These are phyloP conservation scores for Poecilobothrus nobilitatus DNA, from an alignment of 2,888 invertebrate species.

Conservation along the genomic window DNA sequence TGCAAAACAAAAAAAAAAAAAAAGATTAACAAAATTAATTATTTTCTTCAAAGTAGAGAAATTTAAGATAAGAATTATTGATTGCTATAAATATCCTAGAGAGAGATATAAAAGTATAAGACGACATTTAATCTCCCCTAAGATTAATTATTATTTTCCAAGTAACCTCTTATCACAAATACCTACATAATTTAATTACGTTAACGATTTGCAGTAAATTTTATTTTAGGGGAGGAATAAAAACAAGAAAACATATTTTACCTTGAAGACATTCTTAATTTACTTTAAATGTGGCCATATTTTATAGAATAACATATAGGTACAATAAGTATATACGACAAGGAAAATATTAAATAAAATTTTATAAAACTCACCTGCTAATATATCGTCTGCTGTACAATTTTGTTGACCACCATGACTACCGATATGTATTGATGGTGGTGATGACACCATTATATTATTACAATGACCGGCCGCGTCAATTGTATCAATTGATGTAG, in stretches of 20 bases:
- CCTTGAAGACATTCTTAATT: too few relatives aligned
- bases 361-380: not conserved
- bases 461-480: constrained; percentile 19
- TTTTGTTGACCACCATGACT: constrained; percentile 13
- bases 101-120: not conserved
- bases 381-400: constrained; percentile 14
- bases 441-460: constrained; percentile 14
- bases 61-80: not conserved
- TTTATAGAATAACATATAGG: too few relatives aligned
- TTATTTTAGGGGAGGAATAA: too few relatives aligned
- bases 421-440: constrained; percentile 21
- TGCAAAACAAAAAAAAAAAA: not conserved
- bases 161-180: not conserved
- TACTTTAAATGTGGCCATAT: too few relatives aligned
- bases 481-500: constrained; percentile 18
- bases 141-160: not conserved
- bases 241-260: too few relatives aligned
- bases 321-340: too few relatives aligned
- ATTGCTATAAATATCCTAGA: not conserved
- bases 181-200: too few relatives aligned
- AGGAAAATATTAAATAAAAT: too few relatives aligned
- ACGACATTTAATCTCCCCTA: not conserved
- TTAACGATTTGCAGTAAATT: too few relatives aligned
- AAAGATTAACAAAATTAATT: not conserved
- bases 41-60: not conserved